Percentiles rank a stretch among this genome's conserved stretches.
phyloP scores from a whole-genome alignment of 2,888 invertebrate genomes.

The Chorisops tibialis region DNA sequence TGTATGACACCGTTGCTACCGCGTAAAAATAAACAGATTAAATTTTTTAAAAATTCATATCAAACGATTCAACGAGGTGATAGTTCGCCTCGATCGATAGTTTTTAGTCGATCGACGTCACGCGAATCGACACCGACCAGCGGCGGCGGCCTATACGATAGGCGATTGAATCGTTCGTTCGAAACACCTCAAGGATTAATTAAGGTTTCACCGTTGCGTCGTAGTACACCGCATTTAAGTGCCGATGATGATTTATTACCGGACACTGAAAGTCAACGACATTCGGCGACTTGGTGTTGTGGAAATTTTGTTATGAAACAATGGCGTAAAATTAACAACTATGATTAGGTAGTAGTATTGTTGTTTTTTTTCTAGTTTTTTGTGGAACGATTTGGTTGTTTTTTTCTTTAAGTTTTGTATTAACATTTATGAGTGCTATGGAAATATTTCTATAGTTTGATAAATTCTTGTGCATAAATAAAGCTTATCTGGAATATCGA shows the following conservation, averaged over 20 bases:
- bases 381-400: neutral
- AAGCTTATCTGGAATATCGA: too few relatives aligned
- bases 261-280: slow-evolving; percentile 39
- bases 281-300: slow-evolving; percentile 65
- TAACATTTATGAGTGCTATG: too few relatives aligned
- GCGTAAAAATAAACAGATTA: slow-evolving; percentile 46
- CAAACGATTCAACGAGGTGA: slow-evolving; percentile 12
- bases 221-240: slow-evolving; percentile 49
- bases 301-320: slow-evolving; percentile 73
- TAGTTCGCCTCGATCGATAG: slow-evolving; percentile 17
- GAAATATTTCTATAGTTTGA: too few relatives aligned
- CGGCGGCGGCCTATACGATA: slow-evolving; percentile 46
- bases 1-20: slow-evolving; percentile 50
- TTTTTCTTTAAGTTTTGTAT: too few relatives aligned
- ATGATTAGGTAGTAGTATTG: slow-evolving; percentile 51
- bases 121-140: slow-evolving; percentile 18
- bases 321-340: slow-evolving; percentile 71
- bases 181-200: slow-evolving; percentile 43
- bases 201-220: slow-evolving; percentile 45
- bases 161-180: slow-evolving; percentile 51
- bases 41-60: slow-evolving; percentile 35
- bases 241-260: slow-evolving; percentile 36
- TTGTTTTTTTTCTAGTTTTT: neutral
- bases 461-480: too few relatives aligned
- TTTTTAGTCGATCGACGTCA: slow-evolving; percentile 22